phyloP scores from a whole-genome alignment of 1,140 invertebrate species.

The Pseudachorutes palmiensis region DNA sequence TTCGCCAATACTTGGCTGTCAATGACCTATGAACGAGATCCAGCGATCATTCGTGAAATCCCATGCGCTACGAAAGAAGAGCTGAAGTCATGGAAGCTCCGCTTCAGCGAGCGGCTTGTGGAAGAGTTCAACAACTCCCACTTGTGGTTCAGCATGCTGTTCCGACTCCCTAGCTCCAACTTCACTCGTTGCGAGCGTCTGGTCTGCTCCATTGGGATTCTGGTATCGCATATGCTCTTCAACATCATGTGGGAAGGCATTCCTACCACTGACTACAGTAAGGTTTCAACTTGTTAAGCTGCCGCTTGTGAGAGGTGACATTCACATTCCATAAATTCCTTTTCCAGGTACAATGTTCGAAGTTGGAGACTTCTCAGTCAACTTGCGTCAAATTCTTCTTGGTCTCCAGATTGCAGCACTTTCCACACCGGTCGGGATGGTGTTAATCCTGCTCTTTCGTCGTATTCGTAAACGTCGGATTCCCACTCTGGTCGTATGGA shows the following conservation, averaged over 20 bases:
- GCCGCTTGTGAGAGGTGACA: too few relatives aligned
- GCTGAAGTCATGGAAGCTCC: background rate
- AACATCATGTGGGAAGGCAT: conserved; percentile 25
- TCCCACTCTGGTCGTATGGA: conserved; percentile 27
- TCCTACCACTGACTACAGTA: conserved; percentile 5
- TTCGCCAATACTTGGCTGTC: conserved; percentile 23
- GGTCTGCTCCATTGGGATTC: conserved; percentile 15
- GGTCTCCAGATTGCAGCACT: background rate
- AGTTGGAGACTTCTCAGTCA: background rate
- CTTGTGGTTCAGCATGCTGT: conserved; percentile 26
- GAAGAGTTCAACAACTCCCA: conserved; percentile 22
- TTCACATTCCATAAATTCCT: too few relatives aligned
- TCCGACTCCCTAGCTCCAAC: conserved; percentile 9
- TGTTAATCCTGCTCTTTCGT: conserved; percentile 8
- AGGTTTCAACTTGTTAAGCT: background rate
- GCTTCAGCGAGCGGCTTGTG: conserved; percentile 15
- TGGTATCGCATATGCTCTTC: conserved; percentile 11
- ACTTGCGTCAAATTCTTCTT: background rate
- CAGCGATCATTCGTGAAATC: conserved; percentile 8
- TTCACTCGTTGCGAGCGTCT: conserved; percentile 24
- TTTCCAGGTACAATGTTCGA: conserved; percentile 9
- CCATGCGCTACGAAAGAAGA: background rate
- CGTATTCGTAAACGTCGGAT: conserved; percentile 8
- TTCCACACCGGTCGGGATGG: conserved; percentile 8
- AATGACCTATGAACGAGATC: conserved; percentile 13